Conservation (phyloP, 2,797 vertebrate species). For the Chaetodon trifasciatus region DNA sequence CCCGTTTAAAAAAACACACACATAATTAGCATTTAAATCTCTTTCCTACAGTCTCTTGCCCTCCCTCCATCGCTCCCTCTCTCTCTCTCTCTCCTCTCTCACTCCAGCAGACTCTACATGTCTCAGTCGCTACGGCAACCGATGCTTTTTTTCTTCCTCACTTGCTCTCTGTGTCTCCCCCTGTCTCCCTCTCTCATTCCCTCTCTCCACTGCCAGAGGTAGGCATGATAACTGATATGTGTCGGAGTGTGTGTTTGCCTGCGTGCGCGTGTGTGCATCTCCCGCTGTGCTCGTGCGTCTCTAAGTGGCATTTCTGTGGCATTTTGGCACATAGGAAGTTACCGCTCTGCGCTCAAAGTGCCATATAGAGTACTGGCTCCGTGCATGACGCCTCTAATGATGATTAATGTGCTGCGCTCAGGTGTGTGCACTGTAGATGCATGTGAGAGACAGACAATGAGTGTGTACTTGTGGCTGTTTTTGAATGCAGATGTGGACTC, state of each 20-base stretch:
- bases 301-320: constrained; percentile 75
- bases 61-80: constrained; percentile 65
- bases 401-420: constrained; percentile 74
- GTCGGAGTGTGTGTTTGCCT: constrained; percentile 65
- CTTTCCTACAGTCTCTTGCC: constrained; percentile 77
- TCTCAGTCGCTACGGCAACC: constrained; percentile 91
- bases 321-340: constrained; percentile 77
- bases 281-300: constrained; percentile 45
- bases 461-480: constrained; percentile 56
- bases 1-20: constrained; percentile 69
- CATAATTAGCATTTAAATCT: constrained; percentile 89
- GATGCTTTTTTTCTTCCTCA: constrained; percentile 81
- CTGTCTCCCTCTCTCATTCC: constrained; percentile 84
- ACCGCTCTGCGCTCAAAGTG: constrained; percentile 70
- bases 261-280: constrained; percentile 51
- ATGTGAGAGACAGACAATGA: constrained; percentile 49
- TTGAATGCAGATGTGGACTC: constrained; percentile 63
- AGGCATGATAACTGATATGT: constrained; percentile 85
- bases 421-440: constrained; percentile 67
- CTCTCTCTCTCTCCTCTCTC: constrained; percentile 68
- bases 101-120: constrained; percentile 81
- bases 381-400: constrained; percentile 68
- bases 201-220: constrained; percentile 88
- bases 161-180: constrained; percentile 80
- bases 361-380: constrained; percentile 58